A percentile compares a stretch with the other conserved stretches of the same genome.
phyloP scores from a whole-genome alignment of 2,888 invertebrate genomes.

The Nymphalis urticae region DNA sequence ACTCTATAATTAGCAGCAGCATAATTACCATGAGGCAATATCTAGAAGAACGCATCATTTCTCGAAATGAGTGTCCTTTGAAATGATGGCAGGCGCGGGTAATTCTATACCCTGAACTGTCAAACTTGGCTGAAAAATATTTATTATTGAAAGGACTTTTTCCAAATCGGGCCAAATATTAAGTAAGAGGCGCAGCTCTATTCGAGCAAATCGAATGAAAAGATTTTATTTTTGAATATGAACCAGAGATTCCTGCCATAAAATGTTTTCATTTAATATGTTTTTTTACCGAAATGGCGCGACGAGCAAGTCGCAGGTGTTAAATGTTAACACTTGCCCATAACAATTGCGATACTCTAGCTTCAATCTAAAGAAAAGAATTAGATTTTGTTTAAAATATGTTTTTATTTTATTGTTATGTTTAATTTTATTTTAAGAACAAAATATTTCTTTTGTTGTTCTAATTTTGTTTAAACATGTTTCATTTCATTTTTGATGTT shows the following conservation, averaged over 20 bases:
- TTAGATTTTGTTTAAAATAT: no score
- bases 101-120: conserved; percentile 42
- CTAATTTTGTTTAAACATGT: no score
- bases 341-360: no score
- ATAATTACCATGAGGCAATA: conserved; percentile 41
- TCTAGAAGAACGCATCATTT: conserved; percentile 41
- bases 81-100: conserved; percentile 42
- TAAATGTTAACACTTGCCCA: no score
- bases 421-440: no score
- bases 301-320: no score
- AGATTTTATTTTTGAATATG: conserved; percentile 45
- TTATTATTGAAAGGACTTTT: conserved; percentile 36
- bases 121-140: conserved; percentile 36
- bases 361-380: no score
- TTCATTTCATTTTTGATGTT: no score
- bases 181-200: conserved; percentile 41
- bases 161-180: conserved; percentile 44
- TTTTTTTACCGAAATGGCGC: no score
- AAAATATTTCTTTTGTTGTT: no score
- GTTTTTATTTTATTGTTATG: no score
- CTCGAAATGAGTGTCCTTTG: conserved; percentile 44
- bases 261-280: neutral
- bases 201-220: conserved; percentile 38
- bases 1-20: conserved; percentile 40
- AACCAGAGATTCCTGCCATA: conserved; percentile 39